These are phyloP conservation scores for Melopsittacus undulatus DNA, from an alignment of 2,797 vertebrate genomes.

Conservation along the genomic window DNA sequence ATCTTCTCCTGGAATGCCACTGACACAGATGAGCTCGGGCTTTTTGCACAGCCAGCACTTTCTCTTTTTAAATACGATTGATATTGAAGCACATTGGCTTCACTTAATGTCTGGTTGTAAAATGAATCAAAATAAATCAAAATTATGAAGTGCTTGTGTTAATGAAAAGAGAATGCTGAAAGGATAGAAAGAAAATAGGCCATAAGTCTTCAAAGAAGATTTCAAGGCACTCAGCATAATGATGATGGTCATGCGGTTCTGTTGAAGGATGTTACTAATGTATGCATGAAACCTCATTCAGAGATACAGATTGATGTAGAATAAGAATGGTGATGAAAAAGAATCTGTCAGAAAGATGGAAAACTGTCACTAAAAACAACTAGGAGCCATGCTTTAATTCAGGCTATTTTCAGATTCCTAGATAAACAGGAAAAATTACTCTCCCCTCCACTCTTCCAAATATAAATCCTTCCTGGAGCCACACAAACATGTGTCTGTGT, in stretches of 20 bases:
- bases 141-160: not conserved
- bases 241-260: not conserved
- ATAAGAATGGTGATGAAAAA: not conserved
- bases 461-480: not conserved
- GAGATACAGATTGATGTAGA: not conserved
- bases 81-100: not conserved
- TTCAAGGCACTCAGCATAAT: accelerated
- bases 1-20: not conserved
- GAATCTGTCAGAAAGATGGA: not conserved
- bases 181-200: not conserved
- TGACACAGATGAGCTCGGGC: not conserved
- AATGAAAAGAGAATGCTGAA: not conserved
- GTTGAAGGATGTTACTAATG: not conserved
- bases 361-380: not conserved
- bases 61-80: not conserved
- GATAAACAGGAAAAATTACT: not conserved
- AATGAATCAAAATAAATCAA: not conserved
- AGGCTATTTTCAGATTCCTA: not conserved
- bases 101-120: not conserved
- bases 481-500: not conserved
- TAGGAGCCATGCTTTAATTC: not conserved
- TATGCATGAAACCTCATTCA: not conserved
- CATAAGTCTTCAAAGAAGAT: not conserved
- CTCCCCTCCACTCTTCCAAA: not conserved
- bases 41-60: not conserved